These are phyloP conservation scores for Formica exsecta DNA, from an alignment of 1,140 invertebrate species.

Conservation along the genomic window DNA sequence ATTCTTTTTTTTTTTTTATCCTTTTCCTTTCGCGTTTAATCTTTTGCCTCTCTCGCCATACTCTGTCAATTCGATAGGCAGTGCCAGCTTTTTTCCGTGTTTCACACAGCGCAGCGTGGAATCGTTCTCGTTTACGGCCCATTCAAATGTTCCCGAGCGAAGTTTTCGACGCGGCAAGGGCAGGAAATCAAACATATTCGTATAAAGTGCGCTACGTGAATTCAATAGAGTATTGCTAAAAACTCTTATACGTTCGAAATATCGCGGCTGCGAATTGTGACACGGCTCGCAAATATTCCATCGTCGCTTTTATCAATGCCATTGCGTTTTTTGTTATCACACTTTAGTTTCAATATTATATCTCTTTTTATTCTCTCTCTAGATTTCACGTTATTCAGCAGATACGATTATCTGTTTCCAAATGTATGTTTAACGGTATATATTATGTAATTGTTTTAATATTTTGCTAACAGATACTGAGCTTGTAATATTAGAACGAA, in stretches of 20 bases:
- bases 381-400: neutral
- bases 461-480: slow-evolving; percentile 13
- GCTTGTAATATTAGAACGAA: neutral
- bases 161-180: slow-evolving; percentile 55
- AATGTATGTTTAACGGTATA: neutral
- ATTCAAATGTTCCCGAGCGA: slow-evolving; percentile 63
- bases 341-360: slow-evolving; percentile 2
- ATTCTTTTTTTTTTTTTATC: slow-evolving; percentile 2
- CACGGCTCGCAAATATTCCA: slow-evolving; percentile 56
- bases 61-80: slow-evolving; percentile 45
- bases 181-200: slow-evolving; percentile 64
- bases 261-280: slow-evolving; percentile 50
- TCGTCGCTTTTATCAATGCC: slow-evolving; percentile 13
- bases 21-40: slow-evolving; percentile 32
- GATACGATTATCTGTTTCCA: slow-evolving; percentile 12
- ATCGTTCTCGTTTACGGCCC: slow-evolving; percentile 61
- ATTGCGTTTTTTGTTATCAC: slow-evolving; percentile 20
- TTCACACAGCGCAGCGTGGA: slow-evolving; percentile 40
- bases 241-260: slow-evolving; percentile 51
- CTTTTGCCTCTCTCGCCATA: slow-evolving; percentile 41
- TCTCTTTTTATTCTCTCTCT: neutral
- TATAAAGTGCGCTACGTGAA: slow-evolving; percentile 57
- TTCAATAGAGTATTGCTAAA: slow-evolving; percentile 62
- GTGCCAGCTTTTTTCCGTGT: slow-evolving; percentile 52
- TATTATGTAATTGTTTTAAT: neutral